Conservation (phyloP, 2,113 vertebrate genomes). For the Thunnus thynnus region DNA sequence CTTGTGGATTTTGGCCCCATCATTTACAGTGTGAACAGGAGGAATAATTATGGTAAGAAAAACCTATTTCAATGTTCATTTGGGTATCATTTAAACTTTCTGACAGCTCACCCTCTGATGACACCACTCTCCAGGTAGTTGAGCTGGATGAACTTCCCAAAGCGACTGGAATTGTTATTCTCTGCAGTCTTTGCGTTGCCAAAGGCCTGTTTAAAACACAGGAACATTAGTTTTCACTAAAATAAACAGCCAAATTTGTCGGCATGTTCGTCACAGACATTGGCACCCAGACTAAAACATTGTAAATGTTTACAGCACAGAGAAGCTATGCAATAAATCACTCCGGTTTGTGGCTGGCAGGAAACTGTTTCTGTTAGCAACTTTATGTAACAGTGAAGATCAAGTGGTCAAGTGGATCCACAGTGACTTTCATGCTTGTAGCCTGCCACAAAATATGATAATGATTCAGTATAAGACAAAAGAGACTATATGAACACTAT, state of each 20-base stretch:
- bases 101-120: constrained; percentile 90
- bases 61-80: no score
- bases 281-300: constrained; percentile 34
- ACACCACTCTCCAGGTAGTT: constrained; percentile 95
- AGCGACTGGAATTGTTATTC: constrained; percentile 98
- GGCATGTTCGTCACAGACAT: constrained; percentile 15
- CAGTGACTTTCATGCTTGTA: neutral
- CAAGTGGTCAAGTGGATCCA: neutral
- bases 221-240: constrained; percentile 10
- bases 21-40: no score
- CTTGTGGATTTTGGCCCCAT: no score
- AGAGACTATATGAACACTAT: neutral
- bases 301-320: neutral
- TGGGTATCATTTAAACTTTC: no score
- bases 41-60: no score
- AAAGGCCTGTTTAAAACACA: constrained; percentile 88
- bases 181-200: constrained; percentile 95
- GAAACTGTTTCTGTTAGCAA: neutral
- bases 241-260: constrained; percentile 29
- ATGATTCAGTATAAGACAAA: neutral
- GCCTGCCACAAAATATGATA: neutral
- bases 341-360: neutral
- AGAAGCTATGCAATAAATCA: constrained; percentile 6
- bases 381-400: neutral
- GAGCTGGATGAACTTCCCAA: constrained; percentile 98